phyloP scores from a whole-genome alignment of 2,888 invertebrate genomes.

The Ochropacha duplaris region DNA sequence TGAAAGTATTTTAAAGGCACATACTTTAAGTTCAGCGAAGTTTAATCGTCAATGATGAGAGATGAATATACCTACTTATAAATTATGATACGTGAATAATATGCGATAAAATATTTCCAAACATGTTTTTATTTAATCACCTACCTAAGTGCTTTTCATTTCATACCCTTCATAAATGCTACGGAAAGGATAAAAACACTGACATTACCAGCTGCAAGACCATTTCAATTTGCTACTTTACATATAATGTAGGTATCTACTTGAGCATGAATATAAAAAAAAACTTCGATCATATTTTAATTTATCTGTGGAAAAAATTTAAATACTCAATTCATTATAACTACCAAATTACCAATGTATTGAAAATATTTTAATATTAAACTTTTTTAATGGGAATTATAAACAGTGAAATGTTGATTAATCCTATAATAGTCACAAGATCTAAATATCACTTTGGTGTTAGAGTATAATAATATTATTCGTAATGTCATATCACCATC shows the following conservation, averaged over 20 bases:
- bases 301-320: slow-evolving; percentile 5
- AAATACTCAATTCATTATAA: not conserved
- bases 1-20: slow-evolving; percentile 2
- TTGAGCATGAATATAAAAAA: not conserved
- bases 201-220: slow-evolving; percentile 13
- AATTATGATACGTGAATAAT: not conserved
- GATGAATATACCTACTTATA: not conserved
- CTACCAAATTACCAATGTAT: no score
- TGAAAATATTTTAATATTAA: not conserved
- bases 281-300: slow-evolving; percentile 27
- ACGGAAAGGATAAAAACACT: slow-evolving; percentile 22
- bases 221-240: not conserved
- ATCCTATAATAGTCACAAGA: slow-evolving; percentile 43
- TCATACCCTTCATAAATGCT: slow-evolving; percentile 25
- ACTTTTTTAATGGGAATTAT: slow-evolving; percentile 10
- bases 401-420: slow-evolving; percentile 30
- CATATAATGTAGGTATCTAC: not conserved
- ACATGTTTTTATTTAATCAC: not conserved
- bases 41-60: not conserved
- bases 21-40: not conserved
- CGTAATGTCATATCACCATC: slow-evolving; percentile 12
- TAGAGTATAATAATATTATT: slow-evolving; percentile 34
- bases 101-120: not conserved
- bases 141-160: slow-evolving; percentile 13
- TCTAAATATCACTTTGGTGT: slow-evolving; percentile 70